Evolutionary conservation across 2,113 vertebrate genomes (phyloP).

Genomic region (Canis aureus): DNA sequence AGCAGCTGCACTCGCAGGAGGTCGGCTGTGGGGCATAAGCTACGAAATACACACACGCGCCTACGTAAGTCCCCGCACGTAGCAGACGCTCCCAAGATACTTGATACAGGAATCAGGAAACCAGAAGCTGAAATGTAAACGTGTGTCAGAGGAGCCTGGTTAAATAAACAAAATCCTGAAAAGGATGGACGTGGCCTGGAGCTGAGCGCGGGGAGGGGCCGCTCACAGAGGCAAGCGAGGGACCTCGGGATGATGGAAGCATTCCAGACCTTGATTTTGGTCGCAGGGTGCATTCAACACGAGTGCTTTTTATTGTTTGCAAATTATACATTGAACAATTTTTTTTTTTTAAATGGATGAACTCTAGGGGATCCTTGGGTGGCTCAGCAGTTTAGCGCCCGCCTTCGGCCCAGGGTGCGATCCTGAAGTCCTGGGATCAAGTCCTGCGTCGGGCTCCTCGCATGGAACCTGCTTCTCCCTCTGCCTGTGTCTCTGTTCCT

Average conservation of each 20-base stretch:
- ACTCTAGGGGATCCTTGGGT: no score
- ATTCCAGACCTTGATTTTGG: not conserved
- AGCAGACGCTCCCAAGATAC: not conserved
- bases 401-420: no score
- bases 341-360: not conserved
- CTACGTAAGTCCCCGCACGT: no score
- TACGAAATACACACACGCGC: no score
- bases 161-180: not conserved
- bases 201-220: not conserved
- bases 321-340: not conserved
- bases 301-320: not conserved
- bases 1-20: no score
- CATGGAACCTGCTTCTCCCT: no score
- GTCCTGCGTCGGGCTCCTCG: no score
- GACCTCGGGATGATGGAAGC: not conserved
- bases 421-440: no score
- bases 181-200: not conserved
- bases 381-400: no score
- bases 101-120: not conserved
- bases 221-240: not conserved
- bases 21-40: no score
- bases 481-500: no score
- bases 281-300: not conserved
- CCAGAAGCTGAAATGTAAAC: not conserved
- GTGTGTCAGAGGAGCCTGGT: not conserved